phyloP scores from a whole-genome alignment of 2,113 vertebrate genomes.

The Etia nguti region DNA sequence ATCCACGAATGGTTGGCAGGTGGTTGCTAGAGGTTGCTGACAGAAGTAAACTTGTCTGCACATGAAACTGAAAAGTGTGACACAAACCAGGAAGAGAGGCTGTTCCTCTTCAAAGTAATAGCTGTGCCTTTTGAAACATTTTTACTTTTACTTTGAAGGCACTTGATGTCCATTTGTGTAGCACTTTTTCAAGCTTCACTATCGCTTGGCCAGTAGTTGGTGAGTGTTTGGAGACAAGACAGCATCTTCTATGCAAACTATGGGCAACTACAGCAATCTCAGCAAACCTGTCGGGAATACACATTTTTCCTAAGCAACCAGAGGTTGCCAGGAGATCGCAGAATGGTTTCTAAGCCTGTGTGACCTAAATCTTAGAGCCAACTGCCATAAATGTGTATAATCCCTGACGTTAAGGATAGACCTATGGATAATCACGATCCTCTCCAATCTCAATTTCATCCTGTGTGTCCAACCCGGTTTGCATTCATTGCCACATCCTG shows the following conservation, averaged over 20 bases:
- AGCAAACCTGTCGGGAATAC: background rate
- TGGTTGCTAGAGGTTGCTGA: accelerated
- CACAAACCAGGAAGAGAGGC: background rate
- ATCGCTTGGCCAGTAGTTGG: background rate
- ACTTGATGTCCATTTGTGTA: background rate
- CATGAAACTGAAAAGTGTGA: background rate
- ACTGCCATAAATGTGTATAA: background rate
- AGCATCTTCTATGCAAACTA: background rate
- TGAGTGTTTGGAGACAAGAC: background rate
- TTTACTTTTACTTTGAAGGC: background rate
- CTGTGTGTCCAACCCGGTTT: background rate
- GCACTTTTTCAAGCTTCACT: background rate
- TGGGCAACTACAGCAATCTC: background rate
- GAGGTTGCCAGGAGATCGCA: background rate
- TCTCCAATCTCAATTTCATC: background rate
- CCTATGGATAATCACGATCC: background rate
- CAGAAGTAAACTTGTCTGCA: background rate
- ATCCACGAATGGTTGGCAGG: background rate
- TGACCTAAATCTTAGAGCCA: background rate
- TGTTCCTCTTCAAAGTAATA: background rate
- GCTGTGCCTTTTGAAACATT: background rate
- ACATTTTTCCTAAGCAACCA: background rate
- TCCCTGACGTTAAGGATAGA: background rate
- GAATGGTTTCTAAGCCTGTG: background rate
- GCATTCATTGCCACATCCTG: background rate